A percentile compares a stretch with the other conserved stretches of the same genome.
phyloP scores from a whole-genome alignment of 2,888 invertebrate genomes.

The Scelioninae gen. 1 region DNA sequence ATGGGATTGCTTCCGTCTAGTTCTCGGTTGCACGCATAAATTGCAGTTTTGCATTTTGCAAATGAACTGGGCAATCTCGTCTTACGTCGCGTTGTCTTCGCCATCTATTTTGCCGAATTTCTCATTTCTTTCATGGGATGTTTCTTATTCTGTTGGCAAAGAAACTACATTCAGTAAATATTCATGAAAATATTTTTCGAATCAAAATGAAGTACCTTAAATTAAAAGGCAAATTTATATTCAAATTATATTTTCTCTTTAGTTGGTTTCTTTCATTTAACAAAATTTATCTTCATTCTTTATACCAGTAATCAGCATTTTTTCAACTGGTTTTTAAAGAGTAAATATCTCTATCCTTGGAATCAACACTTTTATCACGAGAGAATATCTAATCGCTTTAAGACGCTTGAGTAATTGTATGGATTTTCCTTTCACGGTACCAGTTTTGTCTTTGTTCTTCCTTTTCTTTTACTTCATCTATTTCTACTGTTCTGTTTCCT shows the following conservation, averaged over 20 bases:
- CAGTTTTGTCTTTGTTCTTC: conserved; percentile 18
- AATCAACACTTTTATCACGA: conserved; percentile 44
- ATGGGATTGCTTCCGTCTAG: conserved; percentile 49
- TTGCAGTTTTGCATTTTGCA: conserved; percentile 49
- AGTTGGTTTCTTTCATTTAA: not conserved
- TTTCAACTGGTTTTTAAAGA: conserved; percentile 23
- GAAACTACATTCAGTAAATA: not conserved
- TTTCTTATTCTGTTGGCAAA: conserved; percentile 15
- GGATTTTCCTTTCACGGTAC: conserved; percentile 21
- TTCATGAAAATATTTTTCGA: conserved; percentile 5
- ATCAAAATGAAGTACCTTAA: too few relatives aligned
- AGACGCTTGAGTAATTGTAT: conserved; percentile 43
- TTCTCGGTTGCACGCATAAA: conserved; percentile 22
- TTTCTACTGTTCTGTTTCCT: not conserved
- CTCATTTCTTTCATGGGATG: not conserved
- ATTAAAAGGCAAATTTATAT: too few relatives aligned
- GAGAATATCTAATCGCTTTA: conserved; percentile 55
- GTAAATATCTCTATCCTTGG: conserved; percentile 24
- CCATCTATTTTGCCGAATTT: conserved; percentile 13
- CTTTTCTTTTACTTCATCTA: not conserved
- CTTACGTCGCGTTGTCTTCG: conserved; percentile 12
- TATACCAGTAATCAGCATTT: conserved; percentile 18
- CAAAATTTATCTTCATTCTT: not conserved
- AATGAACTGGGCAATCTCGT: conserved; percentile 34
- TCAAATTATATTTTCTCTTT: too few relatives aligned